Percentiles rank a stretch among this genome's conserved stretches.
Evolutionary conservation across 2,888 invertebrate genomes (phyloP).

Genomic region (Schizotus pectinicornis): DNA sequence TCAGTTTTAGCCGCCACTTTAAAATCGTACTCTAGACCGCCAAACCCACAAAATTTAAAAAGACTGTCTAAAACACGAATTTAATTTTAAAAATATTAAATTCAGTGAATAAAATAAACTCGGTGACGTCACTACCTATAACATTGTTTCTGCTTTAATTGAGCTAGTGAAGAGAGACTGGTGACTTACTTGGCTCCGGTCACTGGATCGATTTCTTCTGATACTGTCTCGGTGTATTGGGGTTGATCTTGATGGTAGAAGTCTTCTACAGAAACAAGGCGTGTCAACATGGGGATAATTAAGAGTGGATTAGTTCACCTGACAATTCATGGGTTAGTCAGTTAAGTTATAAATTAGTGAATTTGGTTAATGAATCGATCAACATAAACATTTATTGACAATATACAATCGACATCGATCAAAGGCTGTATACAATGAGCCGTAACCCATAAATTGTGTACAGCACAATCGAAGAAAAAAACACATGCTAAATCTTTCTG

Average conservation of each 20-base stretch:
- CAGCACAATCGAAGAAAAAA: conserved; percentile 10
- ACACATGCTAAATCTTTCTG: conserved; percentile 39
- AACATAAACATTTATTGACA: background rate
- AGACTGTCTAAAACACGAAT: too few relatives aligned
- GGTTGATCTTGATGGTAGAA: conserved; percentile 67
- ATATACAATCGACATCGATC: too few relatives aligned
- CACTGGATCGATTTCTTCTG: conserved; percentile 61
- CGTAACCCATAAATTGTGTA: conserved; percentile 27
- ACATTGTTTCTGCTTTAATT: conserved; percentile 3
- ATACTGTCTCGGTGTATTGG: conserved; percentile 61
- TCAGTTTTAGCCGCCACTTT: too few relatives aligned
- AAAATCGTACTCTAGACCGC: too few relatives aligned
- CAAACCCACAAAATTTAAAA: too few relatives aligned
- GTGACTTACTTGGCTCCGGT: conserved; percentile 62
- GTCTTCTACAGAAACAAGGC: conserved; percentile 60
- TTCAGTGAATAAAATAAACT: too few relatives aligned
- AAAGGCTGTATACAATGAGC: background rate
- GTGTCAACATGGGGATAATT: background rate
- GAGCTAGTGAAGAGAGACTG: background rate
- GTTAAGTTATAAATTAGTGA: conserved; percentile 1
- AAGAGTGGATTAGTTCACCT: background rate
- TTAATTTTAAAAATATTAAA: too few relatives aligned
- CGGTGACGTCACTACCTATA: background rate
- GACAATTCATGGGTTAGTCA: conserved; percentile 16
- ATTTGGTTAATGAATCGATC: conserved; percentile 7